A percentile compares a stretch with the other conserved stretches of the same genome.
These are phyloP conservation scores for Tinea semifulvella DNA, from an alignment of 2,888 invertebrate species.

Conservation along the genomic window DNA sequence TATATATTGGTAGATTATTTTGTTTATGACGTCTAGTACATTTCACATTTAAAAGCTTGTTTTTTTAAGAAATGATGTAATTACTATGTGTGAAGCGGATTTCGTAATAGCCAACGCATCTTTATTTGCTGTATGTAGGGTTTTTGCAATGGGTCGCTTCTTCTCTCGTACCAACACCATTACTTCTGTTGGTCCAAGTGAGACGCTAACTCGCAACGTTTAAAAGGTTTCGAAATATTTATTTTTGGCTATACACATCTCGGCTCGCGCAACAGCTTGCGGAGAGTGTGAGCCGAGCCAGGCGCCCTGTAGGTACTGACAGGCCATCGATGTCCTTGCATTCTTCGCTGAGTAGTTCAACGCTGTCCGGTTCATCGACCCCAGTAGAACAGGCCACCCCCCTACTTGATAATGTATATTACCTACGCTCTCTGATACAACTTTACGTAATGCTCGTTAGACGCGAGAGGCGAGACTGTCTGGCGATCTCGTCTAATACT, in stretches of 20 bases:
- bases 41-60: too few relatives aligned
- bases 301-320: constrained; percentile 17
- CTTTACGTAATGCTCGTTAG: constrained; percentile 41
- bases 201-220: constrained; percentile 19
- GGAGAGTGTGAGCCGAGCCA: constrained; percentile 3
- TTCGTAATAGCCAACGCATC: neutral
- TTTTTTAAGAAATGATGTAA: too few relatives aligned
- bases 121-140: neutral
- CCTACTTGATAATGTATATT: constrained; percentile 47
- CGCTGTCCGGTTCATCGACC: constrained; percentile 57
- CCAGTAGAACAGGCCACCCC: constrained; percentile 16
- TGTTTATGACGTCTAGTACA: too few relatives aligned
- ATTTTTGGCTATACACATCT: constrained; percentile 31
- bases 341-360: constrained; percentile 47
- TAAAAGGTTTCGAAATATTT: constrained; percentile 44
- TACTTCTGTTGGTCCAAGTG: constrained; percentile 12
- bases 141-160: constrained; percentile 3
- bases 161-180: constrained; percentile 7
- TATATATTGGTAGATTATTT: too few relatives aligned
- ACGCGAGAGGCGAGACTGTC: constrained; percentile 39
- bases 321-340: constrained; percentile 45
- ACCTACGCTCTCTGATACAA: constrained; percentile 32
- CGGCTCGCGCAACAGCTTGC: neutral
- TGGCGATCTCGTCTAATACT: constrained; percentile 24
- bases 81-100: too few relatives aligned